These are phyloP conservation scores for Zalophus californianus DNA, from an alignment of 2,797 vertebrate genomes.

Conservation along the genomic window DNA sequence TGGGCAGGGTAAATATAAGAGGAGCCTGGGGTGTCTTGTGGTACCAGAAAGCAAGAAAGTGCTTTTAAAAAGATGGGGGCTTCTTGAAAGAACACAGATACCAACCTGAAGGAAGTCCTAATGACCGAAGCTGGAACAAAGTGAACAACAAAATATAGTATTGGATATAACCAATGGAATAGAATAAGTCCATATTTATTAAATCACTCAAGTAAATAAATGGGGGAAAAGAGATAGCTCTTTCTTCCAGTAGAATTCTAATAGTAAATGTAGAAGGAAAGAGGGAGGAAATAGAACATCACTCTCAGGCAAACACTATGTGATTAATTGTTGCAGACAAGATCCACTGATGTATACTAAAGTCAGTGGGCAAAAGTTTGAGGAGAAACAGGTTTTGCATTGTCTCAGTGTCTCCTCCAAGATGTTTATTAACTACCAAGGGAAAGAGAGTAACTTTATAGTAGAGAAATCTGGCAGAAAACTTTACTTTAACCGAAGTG, in stretches of 20 bases:
- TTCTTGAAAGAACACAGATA: neutral
- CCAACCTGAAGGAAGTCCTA: neutral
- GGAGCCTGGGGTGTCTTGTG: neutral
- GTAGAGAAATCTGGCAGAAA: neutral
- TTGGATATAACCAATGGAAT: neutral
- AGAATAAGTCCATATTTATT: neutral
- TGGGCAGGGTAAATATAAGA: neutral
- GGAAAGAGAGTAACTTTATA: neutral
- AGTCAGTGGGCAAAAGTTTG: neutral
- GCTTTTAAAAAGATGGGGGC: neutral
- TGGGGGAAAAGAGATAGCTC: neutral
- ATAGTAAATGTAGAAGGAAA: slow-evolving; percentile 4
- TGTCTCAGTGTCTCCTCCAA: neutral
- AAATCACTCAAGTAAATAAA: neutral
- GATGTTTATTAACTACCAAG: slow-evolving; percentile 11
- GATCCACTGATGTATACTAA: neutral
- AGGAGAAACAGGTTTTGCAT: neutral
- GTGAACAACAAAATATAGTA: neutral
- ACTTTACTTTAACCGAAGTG: neutral
- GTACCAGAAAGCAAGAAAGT: neutral
- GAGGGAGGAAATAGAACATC: neutral
- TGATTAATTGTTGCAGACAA: neutral
- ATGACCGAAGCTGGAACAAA: neutral
- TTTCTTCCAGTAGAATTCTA: neutral
- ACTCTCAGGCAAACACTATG: neutral